Evolutionary conservation across 2,797 vertebrate genomes (phyloP).

Genomic region (Mus minutoides): DNA sequence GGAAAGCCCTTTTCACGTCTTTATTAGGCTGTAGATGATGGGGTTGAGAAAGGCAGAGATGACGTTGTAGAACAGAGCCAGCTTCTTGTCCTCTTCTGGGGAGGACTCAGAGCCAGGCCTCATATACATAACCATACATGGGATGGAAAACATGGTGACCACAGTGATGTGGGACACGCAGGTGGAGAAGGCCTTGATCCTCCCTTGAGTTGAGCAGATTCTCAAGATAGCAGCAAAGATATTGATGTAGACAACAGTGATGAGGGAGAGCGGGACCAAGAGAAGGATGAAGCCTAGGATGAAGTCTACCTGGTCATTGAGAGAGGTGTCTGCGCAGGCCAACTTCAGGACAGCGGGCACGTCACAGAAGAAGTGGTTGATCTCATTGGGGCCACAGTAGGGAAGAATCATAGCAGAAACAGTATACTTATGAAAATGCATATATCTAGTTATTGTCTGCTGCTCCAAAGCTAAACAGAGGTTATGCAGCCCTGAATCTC

Average conservation of each 20-base stretch:
- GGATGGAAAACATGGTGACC: conserved; percentile 74
- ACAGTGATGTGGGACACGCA: conserved; percentile 75
- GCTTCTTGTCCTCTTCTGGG: conserved; percentile 76
- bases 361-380: conserved; percentile 80
- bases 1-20: conserved; percentile 77
- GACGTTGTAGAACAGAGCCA: conserved; percentile 76
- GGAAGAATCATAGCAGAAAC: conserved; percentile 70
- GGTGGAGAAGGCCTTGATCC: conserved; percentile 72
- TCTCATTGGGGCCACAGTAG: conserved; percentile 74
- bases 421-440: not conserved
- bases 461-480: not conserved
- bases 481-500: not conserved
- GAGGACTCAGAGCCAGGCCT: conserved; percentile 71
- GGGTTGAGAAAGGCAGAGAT: conserved; percentile 77
- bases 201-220: conserved; percentile 70
- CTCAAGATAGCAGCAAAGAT: conserved; percentile 70
- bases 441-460: not conserved
- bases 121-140: conserved; percentile 78
- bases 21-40: conserved; percentile 79
- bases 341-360: conserved; percentile 75
- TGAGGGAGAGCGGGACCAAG: conserved; percentile 70
- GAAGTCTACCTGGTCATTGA: conserved; percentile 75
- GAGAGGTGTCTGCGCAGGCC: conserved; percentile 68
- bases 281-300: conserved; percentile 72
- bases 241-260: conserved; percentile 68